phyloP scores from a whole-genome alignment of 1,140 invertebrate genomes.

The Papilio polytes region DNA sequence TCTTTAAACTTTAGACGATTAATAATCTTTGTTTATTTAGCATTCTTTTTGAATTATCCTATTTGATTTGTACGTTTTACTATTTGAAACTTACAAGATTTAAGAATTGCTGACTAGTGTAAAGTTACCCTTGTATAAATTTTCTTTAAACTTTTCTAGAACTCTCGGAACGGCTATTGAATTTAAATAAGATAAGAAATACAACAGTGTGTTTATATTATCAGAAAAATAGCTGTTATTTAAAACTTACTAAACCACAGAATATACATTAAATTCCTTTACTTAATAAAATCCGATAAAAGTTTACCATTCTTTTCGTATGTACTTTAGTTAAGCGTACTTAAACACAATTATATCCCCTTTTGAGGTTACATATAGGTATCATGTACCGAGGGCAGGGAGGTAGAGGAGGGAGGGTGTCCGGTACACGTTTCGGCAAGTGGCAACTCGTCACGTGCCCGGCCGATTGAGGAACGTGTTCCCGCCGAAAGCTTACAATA shows the following conservation, averaged over 20 bases:
- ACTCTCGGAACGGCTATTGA: neutral
- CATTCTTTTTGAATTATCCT: neutral
- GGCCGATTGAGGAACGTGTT: constrained; percentile 33
- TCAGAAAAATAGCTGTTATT: neutral
- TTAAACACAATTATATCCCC: constrained; percentile 25
- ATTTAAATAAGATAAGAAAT: constrained; percentile 3
- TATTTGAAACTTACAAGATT: neutral
- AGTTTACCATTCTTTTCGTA: neutral
- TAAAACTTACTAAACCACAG: neutral
- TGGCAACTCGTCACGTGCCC: constrained; percentile 36
- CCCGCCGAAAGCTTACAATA: constrained; percentile 17
- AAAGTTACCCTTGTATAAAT: neutral
- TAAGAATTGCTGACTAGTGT: neutral
- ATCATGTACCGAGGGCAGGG: neutral
- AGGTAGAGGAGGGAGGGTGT: neutral
- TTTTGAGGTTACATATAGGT: constrained; percentile 18
- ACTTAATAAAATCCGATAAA: neutral
- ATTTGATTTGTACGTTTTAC: neutral
- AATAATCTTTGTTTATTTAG: neutral
- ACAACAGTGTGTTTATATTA: neutral
- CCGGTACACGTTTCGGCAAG: constrained; percentile 21
- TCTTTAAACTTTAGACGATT: neutral
- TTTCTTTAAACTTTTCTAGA: constrained; percentile 1
- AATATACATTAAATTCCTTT: no score
- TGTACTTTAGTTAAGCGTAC: neutral